Conservation (phyloP, 2,113 vertebrate species). For the Herpetotheres cachinnans region DNA sequence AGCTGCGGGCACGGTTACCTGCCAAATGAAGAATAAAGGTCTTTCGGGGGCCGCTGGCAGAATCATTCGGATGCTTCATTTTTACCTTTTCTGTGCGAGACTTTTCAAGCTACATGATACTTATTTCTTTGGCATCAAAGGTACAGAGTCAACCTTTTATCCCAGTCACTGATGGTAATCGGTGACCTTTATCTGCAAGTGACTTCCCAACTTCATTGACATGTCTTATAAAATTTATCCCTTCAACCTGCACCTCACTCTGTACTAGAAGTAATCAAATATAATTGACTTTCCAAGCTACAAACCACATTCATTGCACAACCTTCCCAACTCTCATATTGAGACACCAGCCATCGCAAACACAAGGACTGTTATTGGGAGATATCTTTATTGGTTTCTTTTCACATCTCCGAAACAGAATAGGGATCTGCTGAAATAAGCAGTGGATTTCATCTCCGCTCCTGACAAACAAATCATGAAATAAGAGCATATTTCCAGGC, state of each 20-base stretch:
- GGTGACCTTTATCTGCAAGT: background rate
- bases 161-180: rapidly evolving
- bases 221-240: background rate
- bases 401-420: background rate
- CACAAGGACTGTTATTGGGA: background rate
- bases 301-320: background rate
- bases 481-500: background rate
- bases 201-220: background rate
- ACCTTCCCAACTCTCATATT: background rate
- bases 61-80: background rate
- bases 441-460: background rate
- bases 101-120: background rate
- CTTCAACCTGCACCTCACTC: background rate
- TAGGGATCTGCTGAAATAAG: background rate
- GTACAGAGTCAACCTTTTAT: background rate
- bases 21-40: background rate
- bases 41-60: background rate
- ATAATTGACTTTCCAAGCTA: background rate
- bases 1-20: background rate
- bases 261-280: background rate
- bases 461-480: background rate
- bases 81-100: background rate
- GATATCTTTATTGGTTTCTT: background rate
- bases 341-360: background rate
- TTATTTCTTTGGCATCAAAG: background rate